Base-by-base conservation (phyloP, 2,797 vertebrate genomes). In the Potorous gilbertii region DNA sequence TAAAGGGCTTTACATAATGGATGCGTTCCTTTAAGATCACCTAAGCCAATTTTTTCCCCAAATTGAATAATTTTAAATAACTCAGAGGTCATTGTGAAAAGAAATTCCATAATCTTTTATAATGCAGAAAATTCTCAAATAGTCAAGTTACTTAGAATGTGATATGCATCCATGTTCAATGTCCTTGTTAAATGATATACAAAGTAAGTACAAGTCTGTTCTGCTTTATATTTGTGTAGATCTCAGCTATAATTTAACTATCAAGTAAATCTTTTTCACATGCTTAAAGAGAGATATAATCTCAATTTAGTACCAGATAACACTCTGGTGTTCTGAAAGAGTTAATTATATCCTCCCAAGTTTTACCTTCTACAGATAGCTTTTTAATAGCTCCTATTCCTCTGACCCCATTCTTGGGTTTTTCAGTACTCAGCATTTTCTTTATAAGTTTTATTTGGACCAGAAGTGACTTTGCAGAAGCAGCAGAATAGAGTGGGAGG, bases 401-500 rank as follows among this genome's bases (percentile, higher is more conserved):
- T 87, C 21, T 87, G 74, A 27, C 24, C 21, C 40, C 74, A 81
- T 59, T 90, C 40, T 81, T 54, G n/a, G 91, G 10, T 92, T 50
- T 91, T 92, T 92, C 57, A 93, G 55, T 18, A n/a, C 40, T 95
- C 57, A 40, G 2, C 21, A 11, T 96, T 91, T 96, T 50, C 94
- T 40, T 90, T 31, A 9, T 31, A 90, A 34, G 12, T 54, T 2
- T 94, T 92, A 1, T 28, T 50, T 87, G 40, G 74, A 50, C 74
- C 50, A 46, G 74, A 87, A 27, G 9, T 50, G 24, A 3, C 27
- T 87, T 87, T 50, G 74, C 74, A 87, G 40, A 50, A 87, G 40
- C 74, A 87, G 74, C 74, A 87, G 40, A 87, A 50, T 50, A 4
- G 40, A 46, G 40, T 40, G n/a, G 21, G 3, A 27, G 74, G 18